These are phyloP conservation scores for Oreotrochilus melanogaster DNA, from an alignment of 2,113 vertebrate genomes.

Conservation along the genomic window DNA sequence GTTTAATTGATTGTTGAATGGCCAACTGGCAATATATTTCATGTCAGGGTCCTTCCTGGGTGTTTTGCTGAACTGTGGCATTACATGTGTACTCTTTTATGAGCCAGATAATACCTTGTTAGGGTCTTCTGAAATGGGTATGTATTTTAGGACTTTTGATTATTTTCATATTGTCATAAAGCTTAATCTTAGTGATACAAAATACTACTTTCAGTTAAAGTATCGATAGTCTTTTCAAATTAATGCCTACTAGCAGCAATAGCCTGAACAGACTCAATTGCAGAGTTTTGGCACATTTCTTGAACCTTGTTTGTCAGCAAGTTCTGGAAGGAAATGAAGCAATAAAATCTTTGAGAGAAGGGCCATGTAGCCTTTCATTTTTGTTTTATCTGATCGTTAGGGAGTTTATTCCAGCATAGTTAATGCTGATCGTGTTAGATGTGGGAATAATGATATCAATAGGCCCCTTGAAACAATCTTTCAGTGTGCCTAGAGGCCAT, in stretches of 20 bases:
- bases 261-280: background rate
- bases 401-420: background rate
- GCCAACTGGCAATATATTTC: background rate
- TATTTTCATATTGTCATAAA: background rate
- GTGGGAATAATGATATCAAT: background rate
- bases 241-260: background rate
- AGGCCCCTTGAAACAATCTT: background rate
- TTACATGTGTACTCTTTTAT: background rate
- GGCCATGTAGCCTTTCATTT: background rate
- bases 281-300: background rate
- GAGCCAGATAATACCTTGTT: background rate
- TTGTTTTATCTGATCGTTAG: background rate
- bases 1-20: background rate
- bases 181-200: background rate
- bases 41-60: background rate
- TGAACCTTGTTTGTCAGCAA: background rate
- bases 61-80: background rate
- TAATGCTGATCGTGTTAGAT: rapidly evolving
- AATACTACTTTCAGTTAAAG: background rate
- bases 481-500: rapidly evolving
- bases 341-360: background rate
- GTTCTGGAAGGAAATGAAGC: background rate
- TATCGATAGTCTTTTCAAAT: background rate
- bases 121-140: background rate
- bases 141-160: background rate